Base-by-base conservation (phyloP, 2,888 invertebrate species). In the Ceramica pisi region DNA sequence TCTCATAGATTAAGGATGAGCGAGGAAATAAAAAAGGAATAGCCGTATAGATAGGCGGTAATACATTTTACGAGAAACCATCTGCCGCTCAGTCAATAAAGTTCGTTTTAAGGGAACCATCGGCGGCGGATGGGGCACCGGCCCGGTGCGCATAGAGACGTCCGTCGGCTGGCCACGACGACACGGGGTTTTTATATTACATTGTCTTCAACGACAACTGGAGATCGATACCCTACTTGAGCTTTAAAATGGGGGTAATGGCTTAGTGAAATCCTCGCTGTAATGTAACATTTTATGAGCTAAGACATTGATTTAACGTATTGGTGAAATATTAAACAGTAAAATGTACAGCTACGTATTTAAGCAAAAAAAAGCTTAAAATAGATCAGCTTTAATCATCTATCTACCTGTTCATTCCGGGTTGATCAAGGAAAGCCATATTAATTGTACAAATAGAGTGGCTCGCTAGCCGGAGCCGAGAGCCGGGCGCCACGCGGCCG, bases 11-110 rank as follows among this genome's bases (percentile, higher is more conserved):
- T 82, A 87, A 81, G 79, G 76, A 81, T 65, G 76, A 83, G 83
- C 73, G 78, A 79, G 77, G 73, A 78, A 83, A 87, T 85, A 88
- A 86, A 83, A 83, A 87, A 87, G 81, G 84, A 80, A 88, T 85
- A 81, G 85, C 84, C 82, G 87, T 89, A 87, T 81, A 84, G 86
- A 90, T 86, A 83, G 82, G 81, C 76, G 85, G 88, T 88, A 88
- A 90, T 90, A 89, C 87, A 90, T 91, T 91, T 90, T 91, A 91
- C 88, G 88, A 84, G 82, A 89, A 91, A 90, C 86, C 90, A 91
- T 90, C 90, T 89, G 90, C 84, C 78, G 61, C 87, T 90, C 87
- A 90, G 88, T 90, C 90, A 90, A 93, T 93, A 92, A 92, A 92
- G 88, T 89, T 88, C 88, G 81, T 87, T 92, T 91, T 90, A 90